These are phyloP conservation scores for Suricata suricatta DNA, from an alignment of 2,113 vertebrate genomes.

Conservation along the genomic window DNA sequence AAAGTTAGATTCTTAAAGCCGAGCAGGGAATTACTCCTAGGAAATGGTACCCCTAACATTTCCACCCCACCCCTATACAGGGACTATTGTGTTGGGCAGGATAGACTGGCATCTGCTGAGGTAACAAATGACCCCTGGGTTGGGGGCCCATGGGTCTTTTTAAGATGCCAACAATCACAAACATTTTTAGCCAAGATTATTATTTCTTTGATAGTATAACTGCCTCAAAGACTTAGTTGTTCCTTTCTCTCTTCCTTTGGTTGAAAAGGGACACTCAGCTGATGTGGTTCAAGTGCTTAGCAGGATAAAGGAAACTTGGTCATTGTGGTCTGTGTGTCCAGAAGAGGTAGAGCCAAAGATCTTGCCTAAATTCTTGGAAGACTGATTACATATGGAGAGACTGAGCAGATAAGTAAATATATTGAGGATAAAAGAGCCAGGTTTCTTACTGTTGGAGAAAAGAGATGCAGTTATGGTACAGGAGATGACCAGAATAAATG, in stretches of 20 bases:
- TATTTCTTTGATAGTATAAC: background rate
- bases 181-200: background rate
- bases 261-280: background rate
- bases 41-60: background rate
- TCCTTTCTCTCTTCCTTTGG: background rate
- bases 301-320: background rate
- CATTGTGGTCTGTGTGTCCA: background rate
- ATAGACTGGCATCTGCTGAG: background rate
- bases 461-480: background rate
- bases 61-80: background rate
- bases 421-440: background rate
- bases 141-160: background rate
- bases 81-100: background rate
- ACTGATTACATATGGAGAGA: background rate
- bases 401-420: background rate
- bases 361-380: background rate
- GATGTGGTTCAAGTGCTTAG: background rate
- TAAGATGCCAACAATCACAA: background rate
- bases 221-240: background rate
- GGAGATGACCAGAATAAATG: background rate
- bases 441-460: background rate
- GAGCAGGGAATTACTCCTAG: background rate
- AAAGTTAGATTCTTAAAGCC: background rate
- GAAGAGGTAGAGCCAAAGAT: background rate
- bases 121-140: background rate